These are phyloP conservation scores for Isotomurus palustris DNA, from an alignment of 2,888 invertebrate genomes.

Conservation along the genomic window DNA sequence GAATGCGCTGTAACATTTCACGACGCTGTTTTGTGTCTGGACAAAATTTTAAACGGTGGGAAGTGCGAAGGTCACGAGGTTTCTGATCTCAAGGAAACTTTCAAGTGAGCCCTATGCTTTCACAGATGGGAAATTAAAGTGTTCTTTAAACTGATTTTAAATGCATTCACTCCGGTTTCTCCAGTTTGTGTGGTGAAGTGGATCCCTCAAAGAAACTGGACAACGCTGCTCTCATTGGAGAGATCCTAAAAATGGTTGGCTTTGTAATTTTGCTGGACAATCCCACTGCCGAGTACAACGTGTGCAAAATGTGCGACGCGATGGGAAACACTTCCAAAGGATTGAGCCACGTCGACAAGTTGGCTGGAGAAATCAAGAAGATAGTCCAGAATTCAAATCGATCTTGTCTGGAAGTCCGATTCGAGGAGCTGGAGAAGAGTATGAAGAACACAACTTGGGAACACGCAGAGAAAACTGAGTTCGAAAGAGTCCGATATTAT, in stretches of 20 bases:
- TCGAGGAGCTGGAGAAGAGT: constrained; percentile 17
- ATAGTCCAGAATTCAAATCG: not conserved
- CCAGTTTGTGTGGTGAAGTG: constrained; percentile 26
- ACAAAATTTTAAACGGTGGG: constrained; percentile 18
- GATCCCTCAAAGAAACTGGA: constrained; percentile 16
- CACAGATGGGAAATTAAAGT: no score
- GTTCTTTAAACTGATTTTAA: not conserved
- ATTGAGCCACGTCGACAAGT: not conserved
- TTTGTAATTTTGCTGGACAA: constrained; percentile 24
- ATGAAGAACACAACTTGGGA: constrained; percentile 16
- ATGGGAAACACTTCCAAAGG: not conserved
- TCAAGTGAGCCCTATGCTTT: constrained; percentile 22
- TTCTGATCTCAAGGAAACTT: constrained; percentile 18
- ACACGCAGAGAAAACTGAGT: constrained; percentile 18
- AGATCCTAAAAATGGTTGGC: constrained; percentile 21
- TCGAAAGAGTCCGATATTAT: constrained; percentile 3
- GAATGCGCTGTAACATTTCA: constrained; percentile 24
- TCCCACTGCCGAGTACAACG: constrained; percentile 9
- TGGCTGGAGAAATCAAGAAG: not conserved
- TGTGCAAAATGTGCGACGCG: constrained; percentile 1
- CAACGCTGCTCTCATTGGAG: constrained; percentile 15
- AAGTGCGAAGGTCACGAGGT: constrained; percentile 19
- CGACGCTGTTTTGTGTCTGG: constrained; percentile 20
- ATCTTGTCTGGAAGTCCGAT: constrained; percentile 24
- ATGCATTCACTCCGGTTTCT: not conserved